Percentiles rank a stretch among this genome's conserved stretches.
Conservation (phyloP, 64 coral and sea anemone species). For the Montipora capricornis region DNA sequence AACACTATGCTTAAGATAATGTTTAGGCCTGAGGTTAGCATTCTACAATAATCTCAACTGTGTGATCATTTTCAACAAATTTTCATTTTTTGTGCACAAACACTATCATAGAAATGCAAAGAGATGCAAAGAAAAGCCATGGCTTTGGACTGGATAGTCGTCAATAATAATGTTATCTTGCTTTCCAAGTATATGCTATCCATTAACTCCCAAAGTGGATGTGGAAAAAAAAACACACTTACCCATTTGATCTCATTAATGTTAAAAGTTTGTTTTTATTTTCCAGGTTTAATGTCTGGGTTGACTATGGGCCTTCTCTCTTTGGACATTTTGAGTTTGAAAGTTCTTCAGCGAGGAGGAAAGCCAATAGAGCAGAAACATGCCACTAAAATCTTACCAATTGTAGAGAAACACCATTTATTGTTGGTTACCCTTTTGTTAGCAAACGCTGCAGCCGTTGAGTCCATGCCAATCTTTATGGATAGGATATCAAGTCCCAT, state of each 20-base stretch:
- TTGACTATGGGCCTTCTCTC: slow-evolving; percentile 94
- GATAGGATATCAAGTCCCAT: slow-evolving; percentile 96
- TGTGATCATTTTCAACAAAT: no score
- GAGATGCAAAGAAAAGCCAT: no score
- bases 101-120: no score
- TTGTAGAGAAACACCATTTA: slow-evolving; percentile 91
- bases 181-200: no score
- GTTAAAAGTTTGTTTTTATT: not conserved
- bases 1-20: no score
- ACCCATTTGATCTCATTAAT: not conserved
- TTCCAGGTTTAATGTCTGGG: slow-evolving; percentile 90
- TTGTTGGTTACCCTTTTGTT: slow-evolving; percentile 90
- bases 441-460: slow-evolving; percentile 95
- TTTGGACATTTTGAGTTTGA: slow-evolving; percentile 96
- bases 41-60: no score
- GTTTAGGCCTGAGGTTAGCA: no score
- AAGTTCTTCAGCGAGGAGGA: slow-evolving; percentile 91
- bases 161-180: no score
- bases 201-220: no score
- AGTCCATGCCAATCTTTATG: slow-evolving; percentile 97
- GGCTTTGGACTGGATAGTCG: no score
- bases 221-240: not conserved
- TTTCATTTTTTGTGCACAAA: no score
- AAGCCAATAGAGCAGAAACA: slow-evolving; percentile 85
- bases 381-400: slow-evolving; percentile 92